A percentile compares a stretch with the other conserved stretches of the same genome.
phyloP scores from a whole-genome alignment of 2,113 vertebrate genomes.

The Siniperca knerii region DNA sequence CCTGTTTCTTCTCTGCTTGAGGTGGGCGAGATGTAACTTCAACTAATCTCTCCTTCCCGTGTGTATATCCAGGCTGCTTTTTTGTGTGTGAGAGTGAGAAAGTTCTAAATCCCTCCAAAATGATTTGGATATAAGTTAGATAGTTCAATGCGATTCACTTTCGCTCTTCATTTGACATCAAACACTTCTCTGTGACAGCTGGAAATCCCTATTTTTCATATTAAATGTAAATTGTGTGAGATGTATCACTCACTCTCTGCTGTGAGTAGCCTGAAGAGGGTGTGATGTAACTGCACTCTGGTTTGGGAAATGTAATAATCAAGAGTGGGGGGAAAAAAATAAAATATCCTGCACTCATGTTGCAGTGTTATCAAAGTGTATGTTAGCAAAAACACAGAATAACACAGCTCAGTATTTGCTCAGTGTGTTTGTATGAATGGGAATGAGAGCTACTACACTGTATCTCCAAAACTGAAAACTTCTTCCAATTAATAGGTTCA shows the following conservation, averaged over 20 bases:
- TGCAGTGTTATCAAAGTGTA: not conserved
- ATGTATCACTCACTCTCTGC: not conserved
- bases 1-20: slow-evolving; percentile 10
- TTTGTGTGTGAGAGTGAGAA: slow-evolving; percentile 18
- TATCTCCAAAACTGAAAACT: not conserved
- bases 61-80: not conserved
- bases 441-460: not conserved
- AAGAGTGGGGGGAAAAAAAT: not conserved
- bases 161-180: slow-evolving; percentile 30
- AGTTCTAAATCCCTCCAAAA: slow-evolving; percentile 14
- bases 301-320: slow-evolving; percentile 12
- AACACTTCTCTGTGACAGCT: slow-evolving; percentile 28
- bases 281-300: slow-evolving; percentile 44
- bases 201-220: slow-evolving; percentile 12
- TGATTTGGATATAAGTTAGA: slow-evolving; percentile 6
- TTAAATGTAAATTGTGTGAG: slow-evolving; percentile 11
- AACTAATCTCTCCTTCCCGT: not conserved
- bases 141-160: not conserved
- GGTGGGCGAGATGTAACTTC: not conserved
- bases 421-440: not conserved
- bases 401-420: not conserved
- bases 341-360: not conserved
- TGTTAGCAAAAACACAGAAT: not conserved
- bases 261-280: slow-evolving; percentile 16
- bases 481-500: not conserved